Percentiles rank a stretch among this genome's conserved stretches.
These are phyloP conservation scores for Pseudomyrmex flavicornis DNA, from an alignment of 1,140 invertebrate genomes.

Conservation along the genomic window DNA sequence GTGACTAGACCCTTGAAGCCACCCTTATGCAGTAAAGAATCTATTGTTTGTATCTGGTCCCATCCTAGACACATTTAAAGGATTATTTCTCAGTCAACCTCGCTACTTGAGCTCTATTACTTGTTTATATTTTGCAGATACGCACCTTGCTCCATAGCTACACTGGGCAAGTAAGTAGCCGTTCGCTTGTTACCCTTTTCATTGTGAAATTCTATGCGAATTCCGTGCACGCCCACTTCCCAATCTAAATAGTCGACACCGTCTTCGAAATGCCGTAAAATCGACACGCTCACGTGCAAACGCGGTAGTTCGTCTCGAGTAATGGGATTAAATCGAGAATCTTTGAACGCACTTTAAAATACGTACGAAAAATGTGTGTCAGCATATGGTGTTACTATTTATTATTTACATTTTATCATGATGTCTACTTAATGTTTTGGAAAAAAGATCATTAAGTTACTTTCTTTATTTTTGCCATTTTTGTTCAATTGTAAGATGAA, in stretches of 20 bases:
- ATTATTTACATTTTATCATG: not conserved
- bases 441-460: no score
- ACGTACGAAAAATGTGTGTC: constrained; percentile 18
- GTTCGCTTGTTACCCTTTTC: constrained; percentile 98
- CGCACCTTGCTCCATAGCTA: constrained; percentile 98
- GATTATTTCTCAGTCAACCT: not conserved
- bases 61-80: constrained; percentile 88
- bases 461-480: no score
- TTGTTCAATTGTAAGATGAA: no score
- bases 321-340: constrained; percentile 98
- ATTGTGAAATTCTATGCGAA: constrained; percentile 98
- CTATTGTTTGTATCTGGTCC: constrained; percentile 99
- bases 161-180: constrained; percentile 99
- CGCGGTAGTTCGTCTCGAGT: constrained; percentile 96
- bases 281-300: constrained; percentile 97
- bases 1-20: constrained; percentile 97
- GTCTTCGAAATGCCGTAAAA: constrained; percentile 98
- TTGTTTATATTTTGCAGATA: constrained; percentile 19
- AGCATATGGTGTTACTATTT: not conserved
- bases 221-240: constrained; percentile 98
- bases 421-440: no score
- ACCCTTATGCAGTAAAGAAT: constrained; percentile 98
- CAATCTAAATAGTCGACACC: constrained; percentile 98
- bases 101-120: not conserved
- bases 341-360: constrained; percentile 95